Percentiles rank a stretch among this genome's conserved stretches.
Conservation (phyloP, 2,888 invertebrate genomes). For the Neoaliturus tenellus region DNA sequence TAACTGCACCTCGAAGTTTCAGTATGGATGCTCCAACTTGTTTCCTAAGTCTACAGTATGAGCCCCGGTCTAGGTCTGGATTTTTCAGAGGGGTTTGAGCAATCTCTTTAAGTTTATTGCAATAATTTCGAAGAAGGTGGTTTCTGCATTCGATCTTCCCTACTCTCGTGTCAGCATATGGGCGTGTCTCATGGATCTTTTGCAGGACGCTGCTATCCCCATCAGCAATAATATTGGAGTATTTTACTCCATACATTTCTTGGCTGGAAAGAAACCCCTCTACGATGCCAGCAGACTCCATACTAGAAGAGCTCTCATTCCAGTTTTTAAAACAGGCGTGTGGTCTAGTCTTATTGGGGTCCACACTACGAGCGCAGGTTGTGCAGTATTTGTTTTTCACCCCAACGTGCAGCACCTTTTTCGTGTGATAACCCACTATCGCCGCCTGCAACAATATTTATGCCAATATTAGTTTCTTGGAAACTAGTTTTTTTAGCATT, state of each 20-base stretch:
- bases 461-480: too few relatives aligned
- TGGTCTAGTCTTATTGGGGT: slow-evolving; percentile 49
- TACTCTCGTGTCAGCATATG: slow-evolving; percentile 65
- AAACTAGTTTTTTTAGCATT: too few relatives aligned
- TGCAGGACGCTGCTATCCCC: slow-evolving; percentile 59
- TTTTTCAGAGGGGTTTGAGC: neutral
- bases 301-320: too few relatives aligned
- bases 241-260: slow-evolving; percentile 68
- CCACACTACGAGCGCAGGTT: too few relatives aligned
- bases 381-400: slow-evolving; percentile 43
- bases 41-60: too few relatives aligned
- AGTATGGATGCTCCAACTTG: neutral
- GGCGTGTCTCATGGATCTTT: slow-evolving; percentile 64
- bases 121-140: slow-evolving; percentile 66
- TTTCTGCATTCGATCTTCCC: slow-evolving; percentile 69
- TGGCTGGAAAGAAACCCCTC: slow-evolving; percentile 69
- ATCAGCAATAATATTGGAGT: too few relatives aligned
- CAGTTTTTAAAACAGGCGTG: too few relatives aligned
- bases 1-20: slow-evolving; percentile 5
- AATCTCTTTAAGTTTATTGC: slow-evolving; percentile 49
- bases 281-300: too few relatives aligned
- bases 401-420: slow-evolving; percentile 34
- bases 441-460: neutral
- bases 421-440: too few relatives aligned
- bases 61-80: neutral